Conservation (phyloP, 2,888 invertebrate genomes). For the Sesia bembeciformis region DNA sequence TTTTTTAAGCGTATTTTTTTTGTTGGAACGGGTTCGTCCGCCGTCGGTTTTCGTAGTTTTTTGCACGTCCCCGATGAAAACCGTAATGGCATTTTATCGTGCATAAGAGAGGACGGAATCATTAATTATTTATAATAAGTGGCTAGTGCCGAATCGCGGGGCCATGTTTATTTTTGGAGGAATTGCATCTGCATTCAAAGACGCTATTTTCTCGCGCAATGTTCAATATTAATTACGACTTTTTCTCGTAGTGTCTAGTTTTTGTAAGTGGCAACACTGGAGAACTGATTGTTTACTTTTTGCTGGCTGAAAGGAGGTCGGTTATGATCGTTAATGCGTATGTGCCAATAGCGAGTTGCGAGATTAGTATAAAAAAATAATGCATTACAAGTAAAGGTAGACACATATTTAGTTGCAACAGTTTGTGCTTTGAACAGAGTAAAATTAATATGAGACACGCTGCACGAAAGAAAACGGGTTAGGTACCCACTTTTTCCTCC, state of each 20-base stretch:
- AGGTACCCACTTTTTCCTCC: no score
- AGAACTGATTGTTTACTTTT: constrained; percentile 6
- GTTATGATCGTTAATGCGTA: constrained; percentile 8
- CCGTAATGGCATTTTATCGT: constrained; percentile 74
- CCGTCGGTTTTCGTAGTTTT: constrained; percentile 60
- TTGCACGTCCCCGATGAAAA: constrained; percentile 66
- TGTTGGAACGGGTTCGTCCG: constrained; percentile 49
- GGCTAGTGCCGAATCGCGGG: constrained; percentile 58
- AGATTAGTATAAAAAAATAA: neutral
- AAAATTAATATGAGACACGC: no score
- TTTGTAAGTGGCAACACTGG: neutral
- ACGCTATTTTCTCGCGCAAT: constrained; percentile 30
- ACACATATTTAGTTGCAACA: no score
- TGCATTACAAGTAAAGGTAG: neutral
- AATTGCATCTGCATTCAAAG: constrained; percentile 26
- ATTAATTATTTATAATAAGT: constrained; percentile 75
- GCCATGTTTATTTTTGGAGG: constrained; percentile 34
- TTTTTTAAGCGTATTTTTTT: constrained; percentile 67
- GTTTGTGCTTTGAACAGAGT: no score
- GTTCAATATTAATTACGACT: neutral
- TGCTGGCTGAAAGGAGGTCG: constrained; percentile 12
- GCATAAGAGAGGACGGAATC: constrained; percentile 69
- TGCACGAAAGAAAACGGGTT: no score
- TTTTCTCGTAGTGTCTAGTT: neutral
- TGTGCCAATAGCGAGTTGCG: constrained; percentile 7